phyloP scores from a whole-genome alignment of 2,797 vertebrate species.

The Melanotaenia maccullochi region DNA sequence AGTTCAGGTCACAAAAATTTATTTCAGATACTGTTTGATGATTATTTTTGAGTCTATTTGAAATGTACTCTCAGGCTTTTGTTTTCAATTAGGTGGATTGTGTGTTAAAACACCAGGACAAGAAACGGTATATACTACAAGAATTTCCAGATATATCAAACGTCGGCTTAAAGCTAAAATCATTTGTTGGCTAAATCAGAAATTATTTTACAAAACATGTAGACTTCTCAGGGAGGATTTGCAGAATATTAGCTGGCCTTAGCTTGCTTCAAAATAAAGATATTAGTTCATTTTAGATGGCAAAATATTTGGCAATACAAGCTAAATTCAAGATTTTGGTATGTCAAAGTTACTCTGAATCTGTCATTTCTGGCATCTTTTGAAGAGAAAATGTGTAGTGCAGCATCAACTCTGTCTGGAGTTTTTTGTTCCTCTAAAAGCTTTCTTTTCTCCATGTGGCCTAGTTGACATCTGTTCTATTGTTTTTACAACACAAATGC shows the following conservation, averaged over 20 bases:
- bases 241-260: not conserved
- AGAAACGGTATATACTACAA: not conserved
- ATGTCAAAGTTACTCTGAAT: not conserved
- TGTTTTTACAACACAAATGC: slow-evolving; percentile 8
- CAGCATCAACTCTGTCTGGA: slow-evolving; percentile 1
- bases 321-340: not conserved
- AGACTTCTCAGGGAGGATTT: not conserved
- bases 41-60: not conserved
- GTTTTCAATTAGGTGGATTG: not conserved
- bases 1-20: not conserved
- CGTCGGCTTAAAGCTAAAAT: not conserved
- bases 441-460: slow-evolving; percentile 6
- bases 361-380: not conserved
- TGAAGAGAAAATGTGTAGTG: not conserved
- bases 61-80: not conserved
- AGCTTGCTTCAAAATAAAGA: slow-evolving; percentile 8
- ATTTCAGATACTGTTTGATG: not conserved
- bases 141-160: not conserved
- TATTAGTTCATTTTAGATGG: not conserved
- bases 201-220: not conserved
- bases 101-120: slow-evolving; percentile 5
- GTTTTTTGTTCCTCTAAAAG: not conserved
- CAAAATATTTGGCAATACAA: not conserved
- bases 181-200: slow-evolving; percentile 1
- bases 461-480: not conserved